Conservation (phyloP, 2,888 invertebrate genomes). For the Globia sparganii region DNA sequence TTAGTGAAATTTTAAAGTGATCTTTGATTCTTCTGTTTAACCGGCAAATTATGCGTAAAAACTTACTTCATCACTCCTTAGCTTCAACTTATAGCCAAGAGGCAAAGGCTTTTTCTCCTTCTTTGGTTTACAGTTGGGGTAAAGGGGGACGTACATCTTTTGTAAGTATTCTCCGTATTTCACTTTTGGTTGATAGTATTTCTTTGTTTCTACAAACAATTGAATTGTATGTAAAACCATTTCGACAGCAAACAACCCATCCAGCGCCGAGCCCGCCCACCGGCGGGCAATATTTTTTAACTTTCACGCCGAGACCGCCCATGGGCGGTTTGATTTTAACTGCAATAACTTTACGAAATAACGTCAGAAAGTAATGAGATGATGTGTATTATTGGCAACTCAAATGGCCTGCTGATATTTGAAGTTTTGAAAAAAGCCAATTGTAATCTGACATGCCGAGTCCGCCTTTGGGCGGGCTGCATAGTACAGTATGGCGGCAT, state of each 20-base stretch:
- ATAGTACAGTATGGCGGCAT: too few species aligned
- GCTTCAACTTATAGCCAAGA: constrained; percentile 78
- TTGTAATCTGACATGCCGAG: too few species aligned
- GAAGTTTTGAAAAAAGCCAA: too few species aligned
- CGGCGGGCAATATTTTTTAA: too few species aligned
- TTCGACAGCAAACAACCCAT: not conserved
- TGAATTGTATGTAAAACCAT: not conserved
- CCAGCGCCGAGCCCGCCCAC: too few species aligned
- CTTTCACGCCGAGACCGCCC: too few species aligned
- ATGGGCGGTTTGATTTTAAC: too few species aligned
- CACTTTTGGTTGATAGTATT: constrained; percentile 75
- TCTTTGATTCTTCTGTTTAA: not conserved
- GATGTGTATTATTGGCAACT: too few species aligned
- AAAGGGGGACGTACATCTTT: constrained; percentile 74
- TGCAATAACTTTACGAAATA: too few species aligned
- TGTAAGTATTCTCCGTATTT: constrained; percentile 82
- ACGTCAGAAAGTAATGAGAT: too few species aligned
- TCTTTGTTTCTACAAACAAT: constrained; percentile 72
- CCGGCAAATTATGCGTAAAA: not conserved
- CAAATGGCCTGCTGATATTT: too few species aligned
- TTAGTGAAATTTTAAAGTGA: not conserved
- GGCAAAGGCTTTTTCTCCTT: constrained; percentile 68
- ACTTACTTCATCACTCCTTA: constrained; percentile 78
- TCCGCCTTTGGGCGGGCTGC: too few species aligned
- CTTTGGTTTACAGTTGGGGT: constrained; percentile 68